A percentile compares a stretch with the other conserved stretches of the same genome.
These are phyloP conservation scores for Psittacula derbiana DNA, from an alignment of 2,797 vertebrate species.

Conservation along the genomic window DNA sequence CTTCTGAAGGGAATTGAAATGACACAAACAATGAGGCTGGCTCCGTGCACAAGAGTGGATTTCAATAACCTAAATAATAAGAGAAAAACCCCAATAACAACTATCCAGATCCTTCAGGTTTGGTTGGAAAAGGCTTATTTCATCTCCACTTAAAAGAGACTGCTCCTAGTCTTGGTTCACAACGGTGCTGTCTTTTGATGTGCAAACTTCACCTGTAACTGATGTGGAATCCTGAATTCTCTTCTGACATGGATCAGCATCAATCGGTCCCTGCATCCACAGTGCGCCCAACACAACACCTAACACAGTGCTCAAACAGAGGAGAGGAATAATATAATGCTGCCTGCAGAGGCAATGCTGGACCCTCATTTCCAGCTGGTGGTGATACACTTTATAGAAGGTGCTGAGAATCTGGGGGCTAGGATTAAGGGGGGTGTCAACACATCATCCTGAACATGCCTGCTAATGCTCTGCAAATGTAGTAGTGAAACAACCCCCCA, in stretches of 20 bases:
- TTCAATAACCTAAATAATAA: neutral
- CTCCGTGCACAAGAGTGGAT: neutral
- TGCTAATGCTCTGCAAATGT: neutral
- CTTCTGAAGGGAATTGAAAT: neutral
- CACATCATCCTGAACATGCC: neutral
- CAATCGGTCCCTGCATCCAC: neutral
- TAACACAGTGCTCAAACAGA: neutral
- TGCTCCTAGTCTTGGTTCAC: neutral
- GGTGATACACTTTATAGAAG: fast-evolving
- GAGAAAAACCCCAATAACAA: fast-evolving
- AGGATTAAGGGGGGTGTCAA: neutral
- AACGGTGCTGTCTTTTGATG: neutral
- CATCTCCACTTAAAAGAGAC: neutral
- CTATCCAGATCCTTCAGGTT: neutral
- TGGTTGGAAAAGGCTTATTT: neutral
- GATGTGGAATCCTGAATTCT: neutral
- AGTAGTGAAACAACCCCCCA: neutral
- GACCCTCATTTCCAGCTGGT: neutral
- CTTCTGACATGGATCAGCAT: fast-evolving
- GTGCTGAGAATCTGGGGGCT: neutral
- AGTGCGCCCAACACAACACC: neutral
- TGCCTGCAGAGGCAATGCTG: neutral
- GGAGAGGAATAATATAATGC: neutral
- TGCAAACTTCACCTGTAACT: neutral
- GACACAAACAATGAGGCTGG: neutral